Conservation (phyloP, 1,140 invertebrate species). For the Drosophila repletoides region DNA sequence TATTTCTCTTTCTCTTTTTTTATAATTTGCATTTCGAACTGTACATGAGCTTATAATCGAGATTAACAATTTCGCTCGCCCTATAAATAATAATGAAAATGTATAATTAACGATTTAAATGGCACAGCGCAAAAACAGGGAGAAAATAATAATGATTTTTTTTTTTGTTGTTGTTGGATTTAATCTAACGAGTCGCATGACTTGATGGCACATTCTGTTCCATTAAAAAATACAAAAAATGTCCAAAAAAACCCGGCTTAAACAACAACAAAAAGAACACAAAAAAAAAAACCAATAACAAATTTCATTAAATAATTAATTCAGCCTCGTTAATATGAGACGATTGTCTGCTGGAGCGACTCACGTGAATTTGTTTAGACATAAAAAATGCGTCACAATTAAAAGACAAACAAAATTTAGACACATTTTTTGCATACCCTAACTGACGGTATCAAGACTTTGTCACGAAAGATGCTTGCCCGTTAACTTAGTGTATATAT, state of each 20-base stretch:
- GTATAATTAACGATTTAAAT: slow-evolving; percentile 39
- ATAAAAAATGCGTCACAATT: slow-evolving; percentile 42
- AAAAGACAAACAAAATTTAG: background rate
- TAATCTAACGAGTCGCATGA: slow-evolving; percentile 43
- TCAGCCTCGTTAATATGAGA: slow-evolving; percentile 35
- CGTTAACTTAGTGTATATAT: too few species aligned
- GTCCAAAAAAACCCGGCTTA: background rate
- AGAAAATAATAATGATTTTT: too few species aligned
- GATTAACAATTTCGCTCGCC: slow-evolving; percentile 3
- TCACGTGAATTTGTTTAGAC: slow-evolving; percentile 55
- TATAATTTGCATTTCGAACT: background rate
- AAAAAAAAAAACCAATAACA: slow-evolving; percentile 12
- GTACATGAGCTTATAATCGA: slow-evolving; percentile 16
- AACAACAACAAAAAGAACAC: slow-evolving; percentile 2
- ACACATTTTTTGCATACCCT: too few species aligned
- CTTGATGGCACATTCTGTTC: slow-evolving; percentile 20
- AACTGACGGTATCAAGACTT: too few species aligned
- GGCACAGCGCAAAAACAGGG: slow-evolving; percentile 10
- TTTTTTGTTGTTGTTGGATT: slow-evolving; percentile 19
- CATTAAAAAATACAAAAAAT: slow-evolving; percentile 9
- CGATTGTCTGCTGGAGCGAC: slow-evolving; percentile 13
- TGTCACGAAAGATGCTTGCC: too few species aligned
- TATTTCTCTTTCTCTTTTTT: background rate
- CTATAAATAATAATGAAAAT: slow-evolving; percentile 38
- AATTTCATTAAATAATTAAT: slow-evolving; percentile 48